A percentile compares a stretch with the other conserved stretches of the same genome.
These are phyloP conservation scores for Athrips mouffetella DNA, from an alignment of 2,888 invertebrate species.

Conservation along the genomic window DNA sequence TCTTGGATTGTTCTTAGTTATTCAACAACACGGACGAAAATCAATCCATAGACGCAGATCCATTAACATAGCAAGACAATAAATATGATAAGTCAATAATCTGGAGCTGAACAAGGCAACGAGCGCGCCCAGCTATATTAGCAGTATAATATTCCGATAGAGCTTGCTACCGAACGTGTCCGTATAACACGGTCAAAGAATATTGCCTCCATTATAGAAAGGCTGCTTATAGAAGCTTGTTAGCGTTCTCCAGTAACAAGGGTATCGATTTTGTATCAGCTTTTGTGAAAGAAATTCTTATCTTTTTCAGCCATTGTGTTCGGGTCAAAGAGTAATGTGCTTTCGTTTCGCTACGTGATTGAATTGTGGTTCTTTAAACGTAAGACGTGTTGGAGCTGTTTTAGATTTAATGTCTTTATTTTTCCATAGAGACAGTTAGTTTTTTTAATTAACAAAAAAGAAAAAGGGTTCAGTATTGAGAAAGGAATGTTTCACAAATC, in stretches of 20 bases:
- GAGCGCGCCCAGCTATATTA: conserved; percentile 24
- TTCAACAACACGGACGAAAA: not conserved
- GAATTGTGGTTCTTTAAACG: conserved; percentile 1
- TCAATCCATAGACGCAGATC: not conserved
- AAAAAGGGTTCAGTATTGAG: no score
- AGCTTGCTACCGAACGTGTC: conserved; percentile 14
- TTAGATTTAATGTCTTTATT: not conserved
- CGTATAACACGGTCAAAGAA: conserved; percentile 19
- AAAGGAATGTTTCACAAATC: no score
- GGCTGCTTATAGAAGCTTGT: conserved; percentile 13
- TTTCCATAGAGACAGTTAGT: not conserved
- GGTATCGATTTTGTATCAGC: conserved; percentile 19
- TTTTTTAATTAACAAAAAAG: not conserved
- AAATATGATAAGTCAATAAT: conserved; percentile 31
- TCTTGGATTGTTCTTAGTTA: not conserved
- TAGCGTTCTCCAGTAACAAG: conserved; percentile 18
- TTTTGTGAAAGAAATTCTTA: conserved; percentile 16
- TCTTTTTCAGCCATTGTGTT: conserved; percentile 16
- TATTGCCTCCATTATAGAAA: conserved; percentile 18
- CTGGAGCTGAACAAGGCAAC: conserved; percentile 34
- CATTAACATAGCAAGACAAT: conserved; percentile 11
- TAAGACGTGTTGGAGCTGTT: not conserved
- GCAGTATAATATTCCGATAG: conserved; percentile 50
- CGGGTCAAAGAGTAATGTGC: conserved; percentile 11
- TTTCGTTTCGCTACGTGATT: conserved; percentile 2